phyloP scores from a whole-genome alignment of 2,888 invertebrate genomes.

The Melieria crassipennis region DNA sequence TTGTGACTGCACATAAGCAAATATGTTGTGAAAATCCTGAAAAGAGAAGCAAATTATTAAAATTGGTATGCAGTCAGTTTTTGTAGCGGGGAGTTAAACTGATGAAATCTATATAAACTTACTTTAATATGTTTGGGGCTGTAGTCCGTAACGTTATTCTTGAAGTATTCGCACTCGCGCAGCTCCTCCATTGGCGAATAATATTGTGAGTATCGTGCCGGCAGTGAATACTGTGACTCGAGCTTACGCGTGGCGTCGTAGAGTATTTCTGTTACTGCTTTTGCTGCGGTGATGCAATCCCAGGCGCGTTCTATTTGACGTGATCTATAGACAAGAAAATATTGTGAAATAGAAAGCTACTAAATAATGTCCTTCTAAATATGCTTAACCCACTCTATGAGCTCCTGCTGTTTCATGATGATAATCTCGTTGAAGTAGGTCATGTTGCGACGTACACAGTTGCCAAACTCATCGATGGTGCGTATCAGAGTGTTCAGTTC shows the following conservation, averaged over 20 bases:
- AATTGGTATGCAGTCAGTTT: not conserved
- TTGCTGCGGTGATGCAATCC: constrained; percentile 64
- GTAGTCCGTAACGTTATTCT: constrained; percentile 61
- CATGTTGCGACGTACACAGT: constrained; percentile 62
- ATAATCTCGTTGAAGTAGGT: constrained; percentile 64
- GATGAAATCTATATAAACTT: constrained; percentile 10
- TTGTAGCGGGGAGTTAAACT: too few relatives aligned
- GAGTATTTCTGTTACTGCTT: constrained; percentile 61
- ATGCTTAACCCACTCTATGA: constrained; percentile 55
- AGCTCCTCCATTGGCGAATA: constrained; percentile 64
- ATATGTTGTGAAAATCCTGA: constrained; percentile 65
- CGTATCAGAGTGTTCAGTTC: constrained; percentile 59
- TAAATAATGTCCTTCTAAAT: not conserved
- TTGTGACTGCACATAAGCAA: constrained; percentile 65
- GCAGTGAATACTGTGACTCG: constrained; percentile 55
- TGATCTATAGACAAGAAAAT: constrained; percentile 47
- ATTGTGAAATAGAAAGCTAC: too few relatives aligned
- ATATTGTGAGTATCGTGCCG: constrained; percentile 52
- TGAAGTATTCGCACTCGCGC: constrained; percentile 63
- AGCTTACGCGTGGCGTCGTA: constrained; percentile 63
- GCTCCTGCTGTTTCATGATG: constrained; percentile 60
- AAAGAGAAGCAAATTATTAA: constrained; percentile 7
- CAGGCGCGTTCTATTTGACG: constrained; percentile 62
- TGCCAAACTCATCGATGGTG: constrained; percentile 62
- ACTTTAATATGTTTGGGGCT: constrained; percentile 64